Evolutionary conservation across 2,113 vertebrate genomes (phyloP).

Genomic region (Prolemur simus): DNA sequence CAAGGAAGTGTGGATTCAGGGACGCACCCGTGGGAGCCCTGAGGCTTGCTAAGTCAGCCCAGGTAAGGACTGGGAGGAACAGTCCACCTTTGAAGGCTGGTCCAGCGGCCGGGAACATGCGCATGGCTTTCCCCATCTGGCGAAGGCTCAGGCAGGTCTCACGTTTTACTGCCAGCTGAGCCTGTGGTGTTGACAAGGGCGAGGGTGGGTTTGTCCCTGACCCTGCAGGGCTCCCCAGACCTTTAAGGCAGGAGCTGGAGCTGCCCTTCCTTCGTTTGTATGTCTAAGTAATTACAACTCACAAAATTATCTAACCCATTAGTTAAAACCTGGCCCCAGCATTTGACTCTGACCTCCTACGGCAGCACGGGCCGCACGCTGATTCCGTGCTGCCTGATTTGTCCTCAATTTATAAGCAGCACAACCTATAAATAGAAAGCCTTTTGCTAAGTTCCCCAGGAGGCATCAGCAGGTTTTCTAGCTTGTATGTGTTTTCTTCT

Average conservation of each 20-base stretch:
- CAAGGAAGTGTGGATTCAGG: not conserved
- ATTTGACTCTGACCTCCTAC: conserved; percentile 59
- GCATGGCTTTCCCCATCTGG: not conserved
- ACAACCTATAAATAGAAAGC: conserved; percentile 76
- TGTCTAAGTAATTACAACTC: conserved; percentile 59
- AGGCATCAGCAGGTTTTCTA: conserved; percentile 64
- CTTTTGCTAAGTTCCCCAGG: conserved; percentile 67
- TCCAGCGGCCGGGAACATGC: not conserved
- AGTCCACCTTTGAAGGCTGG: not conserved
- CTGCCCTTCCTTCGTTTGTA: conserved; percentile 56
- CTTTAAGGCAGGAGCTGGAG: not conserved
- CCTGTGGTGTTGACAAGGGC: not conserved
- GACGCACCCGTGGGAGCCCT: not conserved
- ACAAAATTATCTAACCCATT: conserved; percentile 59
- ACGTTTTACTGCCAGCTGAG: not conserved
- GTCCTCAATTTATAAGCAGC: conserved; percentile 74
- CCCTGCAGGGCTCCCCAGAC: not conserved
- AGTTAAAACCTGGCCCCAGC: conserved; percentile 48
- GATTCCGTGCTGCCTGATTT: conserved; percentile 56
- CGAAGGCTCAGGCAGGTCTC: not conserved
- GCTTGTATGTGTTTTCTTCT: conserved; percentile 46
- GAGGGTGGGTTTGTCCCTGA: not conserved
- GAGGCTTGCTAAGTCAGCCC: not conserved
- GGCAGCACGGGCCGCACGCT: conserved; percentile 1
- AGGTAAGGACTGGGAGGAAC: not conserved